A percentile compares a stretch with the other conserved stretches of the same genome.
Conservation (phyloP, 2,888 invertebrate genomes). For the Caenorhabditis sp. region DNA sequence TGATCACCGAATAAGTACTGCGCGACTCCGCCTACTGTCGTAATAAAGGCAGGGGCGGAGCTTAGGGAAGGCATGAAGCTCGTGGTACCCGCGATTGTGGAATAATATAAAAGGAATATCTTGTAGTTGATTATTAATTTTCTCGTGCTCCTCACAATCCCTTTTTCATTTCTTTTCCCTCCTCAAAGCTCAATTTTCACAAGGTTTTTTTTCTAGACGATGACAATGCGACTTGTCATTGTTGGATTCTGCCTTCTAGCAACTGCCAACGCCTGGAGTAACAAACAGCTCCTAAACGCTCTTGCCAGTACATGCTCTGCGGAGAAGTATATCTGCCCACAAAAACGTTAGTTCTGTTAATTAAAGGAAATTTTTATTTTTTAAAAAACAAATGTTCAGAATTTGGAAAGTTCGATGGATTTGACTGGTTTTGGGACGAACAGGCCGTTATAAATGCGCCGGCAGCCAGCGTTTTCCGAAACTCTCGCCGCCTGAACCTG, state of each 20-base stretch:
- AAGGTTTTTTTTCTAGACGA: background rate
- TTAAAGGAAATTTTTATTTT: no score
- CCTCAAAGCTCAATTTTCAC: background rate
- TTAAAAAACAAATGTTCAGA: constrained; percentile 19
- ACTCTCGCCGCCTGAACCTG: background rate
- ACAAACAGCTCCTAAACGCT: constrained; percentile 6
- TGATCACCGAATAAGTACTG: constrained; percentile 13
- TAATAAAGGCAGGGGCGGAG: constrained; percentile 16
- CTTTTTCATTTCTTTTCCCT: background rate
- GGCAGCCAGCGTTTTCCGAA: background rate
- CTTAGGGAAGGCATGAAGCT: background rate
- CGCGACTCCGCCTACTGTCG: background rate
- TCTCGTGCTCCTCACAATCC: background rate
- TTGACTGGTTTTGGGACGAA: constrained; percentile 23
- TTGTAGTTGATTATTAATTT: background rate
- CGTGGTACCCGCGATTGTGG: background rate
- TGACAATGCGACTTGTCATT: background rate
- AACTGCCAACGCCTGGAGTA: background rate
- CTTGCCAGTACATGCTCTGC: background rate
- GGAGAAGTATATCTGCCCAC: constrained; percentile 14
- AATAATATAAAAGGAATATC: constrained; percentile 20
- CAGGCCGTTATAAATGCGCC: constrained; percentile 3
- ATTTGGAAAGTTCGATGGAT: constrained; percentile 11
- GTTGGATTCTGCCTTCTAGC: background rate
- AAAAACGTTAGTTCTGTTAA: constrained; percentile 18